A percentile compares a stretch with the other conserved stretches of the same genome.
Conservation (phyloP, 2,113 vertebrate species). For the Pelobates fuscus region DNA sequence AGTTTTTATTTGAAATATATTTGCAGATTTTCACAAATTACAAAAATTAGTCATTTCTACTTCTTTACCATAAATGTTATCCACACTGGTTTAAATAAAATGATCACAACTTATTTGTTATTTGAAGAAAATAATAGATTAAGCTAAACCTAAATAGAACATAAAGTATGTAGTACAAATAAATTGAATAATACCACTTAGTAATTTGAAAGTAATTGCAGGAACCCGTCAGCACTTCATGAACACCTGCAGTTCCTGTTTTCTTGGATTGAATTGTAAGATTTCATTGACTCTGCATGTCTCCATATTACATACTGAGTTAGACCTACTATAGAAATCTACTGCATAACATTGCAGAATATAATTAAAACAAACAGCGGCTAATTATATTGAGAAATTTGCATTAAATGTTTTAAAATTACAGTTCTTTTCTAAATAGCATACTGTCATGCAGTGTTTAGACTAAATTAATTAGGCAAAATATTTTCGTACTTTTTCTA, state of each 20-base stretch:
- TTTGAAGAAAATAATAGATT: too few relatives aligned
- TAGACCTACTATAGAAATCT: background rate
- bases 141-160: background rate
- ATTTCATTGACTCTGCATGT: background rate
- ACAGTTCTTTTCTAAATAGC: background rate
- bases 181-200: background rate
- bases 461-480: background rate
- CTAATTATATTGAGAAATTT: background rate
- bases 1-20: too few relatives aligned
- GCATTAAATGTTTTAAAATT: background rate
- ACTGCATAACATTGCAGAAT: background rate
- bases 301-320: background rate
- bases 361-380: constrained; percentile 7
- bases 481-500: background rate
- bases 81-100: too few relatives aligned
- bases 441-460: background rate
- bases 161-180: background rate
- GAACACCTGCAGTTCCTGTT: background rate
- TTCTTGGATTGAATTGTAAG: background rate
- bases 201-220: background rate
- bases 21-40: too few relatives aligned
- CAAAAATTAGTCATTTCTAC: too few relatives aligned
- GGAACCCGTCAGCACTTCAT: background rate
- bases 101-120: too few relatives aligned
- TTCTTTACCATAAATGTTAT: too few relatives aligned